phyloP scores from a whole-genome alignment of 2,113 vertebrate species.

The Cyphomyrus discorhynchus region DNA sequence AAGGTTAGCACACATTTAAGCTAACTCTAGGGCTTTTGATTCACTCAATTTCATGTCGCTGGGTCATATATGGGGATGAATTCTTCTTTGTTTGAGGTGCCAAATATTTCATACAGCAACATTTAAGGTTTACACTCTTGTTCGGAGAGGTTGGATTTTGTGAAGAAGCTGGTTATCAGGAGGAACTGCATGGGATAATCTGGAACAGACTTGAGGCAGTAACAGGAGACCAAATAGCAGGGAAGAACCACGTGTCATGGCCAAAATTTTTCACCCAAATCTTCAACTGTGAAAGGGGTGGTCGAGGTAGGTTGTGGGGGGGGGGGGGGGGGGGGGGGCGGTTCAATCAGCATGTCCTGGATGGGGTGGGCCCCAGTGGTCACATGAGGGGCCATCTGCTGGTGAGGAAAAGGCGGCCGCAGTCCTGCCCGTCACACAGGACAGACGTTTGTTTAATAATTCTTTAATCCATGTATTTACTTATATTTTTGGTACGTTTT shows the following conservation, averaged over 20 bases:
- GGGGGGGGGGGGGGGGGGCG: background rate
- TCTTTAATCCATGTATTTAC: constrained; percentile 38
- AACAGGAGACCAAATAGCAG: background rate
- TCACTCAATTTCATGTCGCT: background rate
- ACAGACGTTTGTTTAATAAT: constrained; percentile 33
- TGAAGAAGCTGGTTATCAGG: background rate
- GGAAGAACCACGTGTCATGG: background rate
- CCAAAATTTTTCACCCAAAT: background rate
- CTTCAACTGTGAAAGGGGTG: background rate
- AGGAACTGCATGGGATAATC: background rate
- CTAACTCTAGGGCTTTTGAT: background rate
- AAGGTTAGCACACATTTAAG: background rate
- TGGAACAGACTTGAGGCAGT: background rate
- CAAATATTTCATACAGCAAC: background rate
- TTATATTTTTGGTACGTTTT: constrained; percentile 20
- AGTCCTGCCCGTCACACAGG: constrained; percentile 58
- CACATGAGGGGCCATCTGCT: too few relatives aligned
- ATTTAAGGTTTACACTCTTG: background rate
- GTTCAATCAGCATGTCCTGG: too few relatives aligned
- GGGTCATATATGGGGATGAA: background rate
- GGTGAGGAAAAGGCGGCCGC: constrained; percentile 47
- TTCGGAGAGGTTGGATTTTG: background rate
- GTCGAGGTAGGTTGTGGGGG: background rate
- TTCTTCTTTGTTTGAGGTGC: background rate
- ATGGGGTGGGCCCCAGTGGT: too few relatives aligned